These are phyloP conservation scores for Zalophus californianus DNA, from an alignment of 2,797 vertebrate genomes.

Conservation along the genomic window DNA sequence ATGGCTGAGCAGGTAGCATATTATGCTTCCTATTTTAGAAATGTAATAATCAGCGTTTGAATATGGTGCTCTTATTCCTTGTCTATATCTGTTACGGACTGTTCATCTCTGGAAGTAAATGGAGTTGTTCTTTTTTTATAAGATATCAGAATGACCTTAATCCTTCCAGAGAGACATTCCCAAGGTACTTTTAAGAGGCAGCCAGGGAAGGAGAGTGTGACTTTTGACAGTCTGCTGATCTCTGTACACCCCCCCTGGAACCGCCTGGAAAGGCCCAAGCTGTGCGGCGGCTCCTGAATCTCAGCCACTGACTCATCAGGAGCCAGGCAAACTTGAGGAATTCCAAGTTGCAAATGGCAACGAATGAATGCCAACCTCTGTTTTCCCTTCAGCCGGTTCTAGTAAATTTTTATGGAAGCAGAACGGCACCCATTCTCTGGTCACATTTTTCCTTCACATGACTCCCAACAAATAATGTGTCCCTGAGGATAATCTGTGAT, in stretches of 20 bases:
- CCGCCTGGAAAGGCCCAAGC: neutral
- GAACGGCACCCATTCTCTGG: neutral
- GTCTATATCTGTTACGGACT: neutral
- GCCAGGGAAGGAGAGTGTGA: neutral
- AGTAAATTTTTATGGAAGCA: slow-evolving; percentile 27
- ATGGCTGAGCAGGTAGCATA: neutral
- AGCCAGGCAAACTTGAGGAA: neutral
- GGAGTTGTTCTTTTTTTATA: neutral
- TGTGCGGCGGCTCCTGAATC: neutral
- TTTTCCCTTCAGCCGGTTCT: slow-evolving; percentile 43
- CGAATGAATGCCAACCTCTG: slow-evolving; percentile 52
- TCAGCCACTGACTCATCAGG: slow-evolving; percentile 60
- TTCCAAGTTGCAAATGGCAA: slow-evolving; percentile 17
- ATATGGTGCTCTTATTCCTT: neutral
- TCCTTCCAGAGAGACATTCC: neutral
- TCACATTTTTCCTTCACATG: neutral
- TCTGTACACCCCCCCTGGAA: slow-evolving; percentile 23
- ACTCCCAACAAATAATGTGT: neutral
- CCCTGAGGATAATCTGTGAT: neutral
- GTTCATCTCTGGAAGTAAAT: slow-evolving; percentile 27
- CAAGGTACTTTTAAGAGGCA: slow-evolving; percentile 32
- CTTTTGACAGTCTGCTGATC: slow-evolving; percentile 28
- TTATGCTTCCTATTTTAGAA: slow-evolving; percentile 14
- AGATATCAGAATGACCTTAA: neutral
- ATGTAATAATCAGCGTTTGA: neutral